Evolutionary conservation across 2,113 vertebrate genomes (phyloP).

Genomic region (Syrmaticus mikado): DNA sequence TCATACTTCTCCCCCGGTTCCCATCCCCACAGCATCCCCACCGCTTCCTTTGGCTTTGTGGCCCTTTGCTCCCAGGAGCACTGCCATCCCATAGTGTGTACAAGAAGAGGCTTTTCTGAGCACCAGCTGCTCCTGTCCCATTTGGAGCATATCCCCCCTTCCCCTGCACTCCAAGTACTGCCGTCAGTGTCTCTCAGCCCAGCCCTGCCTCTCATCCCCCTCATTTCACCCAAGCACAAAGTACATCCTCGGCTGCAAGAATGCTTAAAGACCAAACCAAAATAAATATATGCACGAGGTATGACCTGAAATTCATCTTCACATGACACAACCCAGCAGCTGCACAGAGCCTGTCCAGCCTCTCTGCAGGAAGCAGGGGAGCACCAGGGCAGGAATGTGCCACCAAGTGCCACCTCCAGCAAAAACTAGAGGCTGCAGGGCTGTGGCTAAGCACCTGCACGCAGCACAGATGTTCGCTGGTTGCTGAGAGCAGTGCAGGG

Average conservation of each 20-base stretch:
- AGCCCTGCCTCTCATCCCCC: neutral
- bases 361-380: neutral
- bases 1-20: neutral
- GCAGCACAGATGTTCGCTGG: neutral
- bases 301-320: neutral
- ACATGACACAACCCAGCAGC: neutral
- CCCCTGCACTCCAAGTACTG: neutral
- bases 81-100: neutral
- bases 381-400: neutral
- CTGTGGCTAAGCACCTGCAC: neutral
- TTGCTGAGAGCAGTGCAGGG: neutral
- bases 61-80: neutral
- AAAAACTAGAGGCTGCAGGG: neutral
- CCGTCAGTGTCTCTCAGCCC: neutral
- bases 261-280: neutral
- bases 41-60: neutral
- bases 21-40: neutral
- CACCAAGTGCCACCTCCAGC: rapidly evolving
- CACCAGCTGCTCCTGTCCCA: neutral
- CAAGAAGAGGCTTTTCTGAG: neutral
- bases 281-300: neutral
- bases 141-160: neutral
- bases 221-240: neutral
- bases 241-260: neutral
- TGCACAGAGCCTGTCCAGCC: neutral